Base-by-base conservation (phyloP, 1,140 invertebrate genomes). In the Drosophila baimaii region DNA sequence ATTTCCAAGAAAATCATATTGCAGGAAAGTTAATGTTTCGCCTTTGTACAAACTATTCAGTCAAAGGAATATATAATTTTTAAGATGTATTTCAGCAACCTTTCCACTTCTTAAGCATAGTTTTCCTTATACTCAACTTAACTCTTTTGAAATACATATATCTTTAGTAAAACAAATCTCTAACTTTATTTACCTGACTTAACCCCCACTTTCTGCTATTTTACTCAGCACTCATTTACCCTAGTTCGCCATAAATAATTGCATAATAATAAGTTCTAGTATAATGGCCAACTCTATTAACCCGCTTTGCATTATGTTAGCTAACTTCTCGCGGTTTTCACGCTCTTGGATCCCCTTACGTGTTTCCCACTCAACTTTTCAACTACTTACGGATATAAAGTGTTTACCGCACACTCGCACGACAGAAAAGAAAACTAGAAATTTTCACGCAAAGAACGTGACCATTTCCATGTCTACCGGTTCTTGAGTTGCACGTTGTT, bases 371-470 rank as follows among this genome's bases (percentile, higher is more conserved):
- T 41, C 19, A 52, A 72, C 47, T 72, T 63, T 70, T 46, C 52
- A 56, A 73, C 71, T 75, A 75, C 58, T 64, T 74, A 23, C 35
- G 44, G 39, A 35, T 46, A 72, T 78, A 78, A 63, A 76, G 63
- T 56, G 61, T 61, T 78, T 72, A 44, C 39, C 56, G 39, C 41
- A 19, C 33, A 37, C n/a, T 35, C 69, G 35, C 49, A 61, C 35
- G 55, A 35, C 25, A 41, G 37, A 41, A 51, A 49, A 62, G 41
- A 54, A 54, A 70, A 46, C 44, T 52, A 51, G 29, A 47, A 41
- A 43, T 69, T 79, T 44, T 77, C 56, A 46, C 52, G 69, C 70
- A 71, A 55, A 64, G 75, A 51, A 85, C 81, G 81, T 84, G 81
- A 84, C 81, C 77, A 77, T 84, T 81, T 85, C 52, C 68, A 41